Conservation (phyloP, 2,888 invertebrate genomes). For the Xylota segnis region DNA sequence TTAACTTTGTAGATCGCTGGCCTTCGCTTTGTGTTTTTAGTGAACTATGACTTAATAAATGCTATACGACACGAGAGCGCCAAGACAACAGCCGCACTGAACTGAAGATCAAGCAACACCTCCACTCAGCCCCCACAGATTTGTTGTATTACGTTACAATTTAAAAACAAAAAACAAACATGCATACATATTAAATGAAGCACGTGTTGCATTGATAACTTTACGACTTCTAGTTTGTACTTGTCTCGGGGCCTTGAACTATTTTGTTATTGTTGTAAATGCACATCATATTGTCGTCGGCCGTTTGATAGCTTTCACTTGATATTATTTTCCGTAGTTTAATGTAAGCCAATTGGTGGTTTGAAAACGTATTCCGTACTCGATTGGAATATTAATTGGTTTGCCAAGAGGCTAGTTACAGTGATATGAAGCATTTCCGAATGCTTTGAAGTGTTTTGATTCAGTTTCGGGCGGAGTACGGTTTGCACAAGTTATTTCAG, state of each 20-base stretch:
- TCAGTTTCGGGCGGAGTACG: slow-evolving; percentile 4
- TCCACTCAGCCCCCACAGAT: background rate
- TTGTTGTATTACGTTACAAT: slow-evolving; percentile 10
- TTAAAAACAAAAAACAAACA: slow-evolving; percentile 32
- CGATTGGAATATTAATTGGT: slow-evolving; percentile 35
- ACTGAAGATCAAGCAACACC: slow-evolving; percentile 76
- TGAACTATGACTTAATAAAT: slow-evolving; percentile 96
- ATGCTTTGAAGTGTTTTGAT: background rate
- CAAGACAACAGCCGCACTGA: slow-evolving; percentile 88
- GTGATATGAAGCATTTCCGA: background rate
- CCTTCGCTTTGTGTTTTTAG: slow-evolving; percentile 95
- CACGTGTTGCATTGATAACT: slow-evolving; percentile 39
- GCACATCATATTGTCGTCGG: slow-evolving; percentile 30
- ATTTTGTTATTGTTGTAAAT: slow-evolving; percentile 24
- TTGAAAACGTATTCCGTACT: slow-evolving; percentile 1
- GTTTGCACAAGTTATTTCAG: slow-evolving; percentile 2
- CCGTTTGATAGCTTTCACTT: slow-evolving; percentile 48
- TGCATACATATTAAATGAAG: slow-evolving; percentile 9
- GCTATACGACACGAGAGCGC: slow-evolving; percentile 95
- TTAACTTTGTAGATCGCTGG: slow-evolving; percentile 88
- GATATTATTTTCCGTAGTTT: slow-evolving; percentile 15
- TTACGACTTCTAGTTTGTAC: slow-evolving; percentile 17
- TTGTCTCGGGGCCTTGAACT: slow-evolving; percentile 39
- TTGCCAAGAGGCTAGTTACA: background rate
- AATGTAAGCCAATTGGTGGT: background rate